phyloP scores from a whole-genome alignment of 2,113 vertebrate genomes.

The Chelonoidis abingdonii region DNA sequence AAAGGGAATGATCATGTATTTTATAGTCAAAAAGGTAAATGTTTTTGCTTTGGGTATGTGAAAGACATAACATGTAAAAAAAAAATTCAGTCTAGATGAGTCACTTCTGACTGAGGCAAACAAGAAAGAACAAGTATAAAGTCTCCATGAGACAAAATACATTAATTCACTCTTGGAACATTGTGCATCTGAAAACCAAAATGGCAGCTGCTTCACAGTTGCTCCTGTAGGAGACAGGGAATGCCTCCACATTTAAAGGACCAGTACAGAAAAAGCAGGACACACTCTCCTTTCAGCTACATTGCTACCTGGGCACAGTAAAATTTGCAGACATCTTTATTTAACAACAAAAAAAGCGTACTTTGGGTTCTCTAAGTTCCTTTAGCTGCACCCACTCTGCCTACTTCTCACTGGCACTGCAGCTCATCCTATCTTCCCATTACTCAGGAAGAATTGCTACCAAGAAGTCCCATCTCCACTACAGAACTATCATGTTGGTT shows the following conservation, averaged over 20 bases:
- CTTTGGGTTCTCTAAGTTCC: neutral
- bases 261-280: neutral
- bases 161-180: slow-evolving; percentile 34
- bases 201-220: neutral
- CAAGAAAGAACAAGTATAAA: slow-evolving; percentile 56
- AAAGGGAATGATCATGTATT: slow-evolving; percentile 65
- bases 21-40: slow-evolving; percentile 63
- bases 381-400: neutral
- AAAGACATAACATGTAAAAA: slow-evolving; percentile 66
- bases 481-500: neutral
- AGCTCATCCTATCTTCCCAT: neutral
- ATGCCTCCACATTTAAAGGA: neutral
- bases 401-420: neutral
- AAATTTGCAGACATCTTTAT: neutral
- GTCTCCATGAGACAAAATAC: neutral
- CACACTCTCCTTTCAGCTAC: neutral
- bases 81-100: slow-evolving; percentile 27
- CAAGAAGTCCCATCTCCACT: neutral
- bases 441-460: neutral
- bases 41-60: slow-evolving; percentile 73
- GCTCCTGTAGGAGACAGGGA: neutral
- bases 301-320: neutral
- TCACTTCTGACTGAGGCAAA: slow-evolving; percentile 56
- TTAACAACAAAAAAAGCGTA: neutral
- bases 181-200: slow-evolving; percentile 27